Evolutionary conservation across 53 echinoderm and acorn worm species (phyloP), one percentile per base, ranked within the genome.

Genomic region (Astropecten irregularis): DNA sequence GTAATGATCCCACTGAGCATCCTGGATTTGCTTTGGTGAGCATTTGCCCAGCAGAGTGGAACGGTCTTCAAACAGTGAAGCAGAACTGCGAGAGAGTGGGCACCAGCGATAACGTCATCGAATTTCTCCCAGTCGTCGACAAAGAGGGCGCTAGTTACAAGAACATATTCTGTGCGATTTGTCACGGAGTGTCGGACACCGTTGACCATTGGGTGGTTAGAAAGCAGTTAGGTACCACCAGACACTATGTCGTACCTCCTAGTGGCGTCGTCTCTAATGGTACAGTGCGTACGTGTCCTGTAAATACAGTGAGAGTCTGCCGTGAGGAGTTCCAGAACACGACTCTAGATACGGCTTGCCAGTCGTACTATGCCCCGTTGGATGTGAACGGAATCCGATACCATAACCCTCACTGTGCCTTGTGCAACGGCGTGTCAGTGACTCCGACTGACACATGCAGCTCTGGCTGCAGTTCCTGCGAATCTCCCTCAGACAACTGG

Each of bases 101-200:
- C 1, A 21, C 38, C 0, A 16, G 19, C 5, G 53, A 81, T 36
- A 88, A 93, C 69, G 83, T 90, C 60, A 82, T 93, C 40, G 62
- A 73, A 0, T 76, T 66, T 35, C 68, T 87, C 28, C 94, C 94
- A 4, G 90, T 93, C 18, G 82, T 67, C 56, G 90, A 88, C 84
- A 13, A 30, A 20, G 39, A 82, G 18, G 83, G 88, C 27, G 34
- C 51, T 44, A 62, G 61, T 3, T 93, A 73, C 51, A 88, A 77
- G 47, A 93, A 93, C 55, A 50, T 90, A 3, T 90, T 88, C 83
- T 93, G 94, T 61, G 90, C 94, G 0, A 55, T 82, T 9, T 93
- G 94, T 58, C 82, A 85, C 26, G 72, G 85, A 33, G 60, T 61
- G 4, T 9, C 72, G n/a, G 22, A 44, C 4, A 59, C 34, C 13